Evolutionary conservation across 2,888 invertebrate species (phyloP), one percentile per base, ranked within the genome.

Genomic region (Hybos culiciformis): DNA sequence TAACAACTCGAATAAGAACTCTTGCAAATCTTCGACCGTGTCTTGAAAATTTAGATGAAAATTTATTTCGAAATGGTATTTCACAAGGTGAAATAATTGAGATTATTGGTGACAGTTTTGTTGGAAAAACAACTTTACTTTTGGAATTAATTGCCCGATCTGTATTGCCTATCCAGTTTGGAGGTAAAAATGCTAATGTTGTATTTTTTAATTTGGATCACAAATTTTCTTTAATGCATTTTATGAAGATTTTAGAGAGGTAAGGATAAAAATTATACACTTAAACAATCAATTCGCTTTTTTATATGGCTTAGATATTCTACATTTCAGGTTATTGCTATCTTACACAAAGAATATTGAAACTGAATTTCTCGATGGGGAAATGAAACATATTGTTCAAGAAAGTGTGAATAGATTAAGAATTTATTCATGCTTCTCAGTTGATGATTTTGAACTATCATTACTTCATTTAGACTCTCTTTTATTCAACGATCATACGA

Each of bases 401-500:
- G 37, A 37, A 7, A 29, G 39, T 37, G 21, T 43, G 23, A 23
- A 43, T 11, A 29, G 18, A 20, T 19, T 43, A n/a, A 15, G 15
- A 8, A 34, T 43, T 12, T 36, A 23, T 20, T 36, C 18, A n/a
- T 43, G 43, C 20, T 40, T 15, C 21, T 26, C 26, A 6, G 8
- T 29, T 3, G 43, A 40, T 9, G 43, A 43, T 14, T 39, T 32
- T 46, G 50, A 39, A 41, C 48, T 11, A 49, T 51, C 24, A 53
- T 44, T 36, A 42, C 47, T n/a, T 29, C 33, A 4, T 44, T 26
- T 70, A 11, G 60, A 63, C 40, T 54, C 58, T 26, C 51, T 63
- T 20, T 48, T 70, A 5, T 48, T 62, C 18, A 51, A 54, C 3
- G 58, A 70, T 45, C 41, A 54, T 5, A 59, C 57, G 44, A 57